These are phyloP conservation scores for Thaumetopoea pityocampa DNA, from an alignment of 1,140 invertebrate genomes.

Conservation along the genomic window DNA sequence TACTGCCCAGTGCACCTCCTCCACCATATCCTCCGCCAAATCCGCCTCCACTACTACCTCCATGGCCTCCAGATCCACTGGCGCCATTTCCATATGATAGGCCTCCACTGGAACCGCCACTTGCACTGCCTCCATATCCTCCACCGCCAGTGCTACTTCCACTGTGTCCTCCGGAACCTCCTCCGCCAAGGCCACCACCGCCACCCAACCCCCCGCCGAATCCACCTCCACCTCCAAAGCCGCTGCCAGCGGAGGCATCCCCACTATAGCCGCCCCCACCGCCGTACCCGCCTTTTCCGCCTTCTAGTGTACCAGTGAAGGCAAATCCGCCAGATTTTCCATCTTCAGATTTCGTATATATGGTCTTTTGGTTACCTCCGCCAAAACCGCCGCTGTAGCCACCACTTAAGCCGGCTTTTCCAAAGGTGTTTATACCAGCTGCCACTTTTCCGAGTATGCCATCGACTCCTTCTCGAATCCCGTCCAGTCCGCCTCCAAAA, in stretches of 20 bases:
- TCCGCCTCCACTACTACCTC: slow-evolving; percentile 14
- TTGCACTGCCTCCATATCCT: slow-evolving; percentile 26
- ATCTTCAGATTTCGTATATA: slow-evolving; percentile 40
- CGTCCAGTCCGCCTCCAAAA: slow-evolving; percentile 32
- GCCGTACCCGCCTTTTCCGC: slow-evolving; percentile 34
- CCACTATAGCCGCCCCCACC: slow-evolving; percentile 35
- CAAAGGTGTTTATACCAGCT: slow-evolving; percentile 20
- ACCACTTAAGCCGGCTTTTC: slow-evolving; percentile 23
- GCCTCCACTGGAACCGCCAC: slow-evolving; percentile 19
- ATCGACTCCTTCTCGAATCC: slow-evolving; percentile 20
- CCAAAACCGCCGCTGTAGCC: slow-evolving; percentile 34
- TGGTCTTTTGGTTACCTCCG: slow-evolving; percentile 31
- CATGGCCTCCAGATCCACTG: slow-evolving; percentile 3
- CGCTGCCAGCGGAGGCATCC: too few relatives aligned
- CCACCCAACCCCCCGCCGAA: slow-evolving; percentile 33
- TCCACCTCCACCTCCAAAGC: slow-evolving; percentile 24
- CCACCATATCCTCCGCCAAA: slow-evolving; percentile 17
- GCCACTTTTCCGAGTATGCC: slow-evolving; percentile 24
- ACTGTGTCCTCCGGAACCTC: slow-evolving; percentile 16
- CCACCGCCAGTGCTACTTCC: slow-evolving; percentile 15
- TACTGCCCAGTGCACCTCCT: too few relatives aligned
- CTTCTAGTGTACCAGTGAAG: slow-evolving; percentile 39
- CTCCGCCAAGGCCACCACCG: slow-evolving; percentile 44
- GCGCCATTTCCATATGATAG: slow-evolving; percentile 12
- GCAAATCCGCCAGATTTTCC: slow-evolving; percentile 53